Evolutionary conservation across 92 coral and sea anemone species (phyloP), one percentile per base, ranked within the genome.

Genomic region (Porites cylindrica): DNA sequence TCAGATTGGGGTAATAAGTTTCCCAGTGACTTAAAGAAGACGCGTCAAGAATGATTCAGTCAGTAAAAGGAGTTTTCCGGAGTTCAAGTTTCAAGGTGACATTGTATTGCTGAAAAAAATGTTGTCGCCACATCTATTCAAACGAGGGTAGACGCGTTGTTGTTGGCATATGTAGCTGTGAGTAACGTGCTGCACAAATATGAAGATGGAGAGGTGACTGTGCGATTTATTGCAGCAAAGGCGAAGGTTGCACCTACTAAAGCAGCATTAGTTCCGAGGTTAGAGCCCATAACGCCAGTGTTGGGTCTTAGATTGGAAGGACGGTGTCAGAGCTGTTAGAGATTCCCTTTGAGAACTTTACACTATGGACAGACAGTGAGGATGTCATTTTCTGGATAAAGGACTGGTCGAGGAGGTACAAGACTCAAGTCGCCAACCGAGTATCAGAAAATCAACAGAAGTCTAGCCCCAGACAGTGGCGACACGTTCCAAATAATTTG

Each of bases 361-460:
- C 77, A 12, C 83, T 78, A 23, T 93, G 91, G 93, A 93, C 93
- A n/a, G n/a, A n/a, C n/a, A n/a, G n/a, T n/a, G n/a, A n/a, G n/a
- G n/a, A n/a, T n/a, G n/a, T n/a, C n/a, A 6, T 88, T n/a, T 88
- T 56, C 66, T 88, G 85, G 85, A 84, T 89, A 16, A 82, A 84
- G 62, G 92, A 86, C 11, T 77, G 70, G 51, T 89, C 85, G 0
- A 89, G 92, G 59, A 63, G 81, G 76, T 89, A 89, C 52, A 84
- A 72, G 71, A 70, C 92, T 1, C 78, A 84, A 52, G 86, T 89
- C 6, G 92, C 86, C 0, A 84, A 89, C 18, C 43, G 86, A 32
- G 43, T 89, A 6, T 77, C 92, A 24, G 85, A 83, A 65, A 88
- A 82, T 6, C 83, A 88, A 26, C 83, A 88, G 83, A 24, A 8